phyloP scores from a whole-genome alignment of 2,888 invertebrate species.

The Hoplodrina ambigua region DNA sequence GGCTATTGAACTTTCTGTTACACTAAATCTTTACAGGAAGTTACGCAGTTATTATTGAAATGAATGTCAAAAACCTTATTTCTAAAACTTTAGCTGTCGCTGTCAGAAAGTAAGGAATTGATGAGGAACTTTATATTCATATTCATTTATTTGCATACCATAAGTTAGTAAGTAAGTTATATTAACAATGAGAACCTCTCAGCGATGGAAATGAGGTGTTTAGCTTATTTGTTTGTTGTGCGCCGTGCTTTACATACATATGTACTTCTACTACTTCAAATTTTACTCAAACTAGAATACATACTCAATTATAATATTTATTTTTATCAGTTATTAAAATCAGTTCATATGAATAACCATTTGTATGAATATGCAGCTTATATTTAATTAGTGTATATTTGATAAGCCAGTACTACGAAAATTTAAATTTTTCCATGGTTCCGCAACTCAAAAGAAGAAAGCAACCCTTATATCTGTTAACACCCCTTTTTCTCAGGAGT shows the following conservation, averaged over 20 bases:
- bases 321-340: not conserved
- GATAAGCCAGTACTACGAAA: no score
- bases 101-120: slow-evolving; percentile 14
- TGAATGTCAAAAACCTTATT: slow-evolving; percentile 7
- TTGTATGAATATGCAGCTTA: no score
- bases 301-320: not conserved
- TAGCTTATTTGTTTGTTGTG: slow-evolving; percentile 29
- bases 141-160: no score
- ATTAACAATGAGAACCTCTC: slow-evolving; percentile 24
- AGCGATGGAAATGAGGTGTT: slow-evolving; percentile 42
- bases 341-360: no score
- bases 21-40: not conserved
- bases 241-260: slow-evolving; percentile 30
- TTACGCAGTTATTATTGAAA: not conserved
- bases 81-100: slow-evolving; percentile 17
- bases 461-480: no score
- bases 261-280: not conserved
- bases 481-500: no score
- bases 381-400: no score
- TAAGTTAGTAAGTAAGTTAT: no score
- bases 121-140: slow-evolving; percentile 42
- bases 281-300: not conserved
- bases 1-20: not conserved
- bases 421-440: no score
- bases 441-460: no score